Percentiles rank a stretch among this genome's conserved stretches.
Conservation (phyloP, 1,140 invertebrate species). For the Lucilia sericata region DNA sequence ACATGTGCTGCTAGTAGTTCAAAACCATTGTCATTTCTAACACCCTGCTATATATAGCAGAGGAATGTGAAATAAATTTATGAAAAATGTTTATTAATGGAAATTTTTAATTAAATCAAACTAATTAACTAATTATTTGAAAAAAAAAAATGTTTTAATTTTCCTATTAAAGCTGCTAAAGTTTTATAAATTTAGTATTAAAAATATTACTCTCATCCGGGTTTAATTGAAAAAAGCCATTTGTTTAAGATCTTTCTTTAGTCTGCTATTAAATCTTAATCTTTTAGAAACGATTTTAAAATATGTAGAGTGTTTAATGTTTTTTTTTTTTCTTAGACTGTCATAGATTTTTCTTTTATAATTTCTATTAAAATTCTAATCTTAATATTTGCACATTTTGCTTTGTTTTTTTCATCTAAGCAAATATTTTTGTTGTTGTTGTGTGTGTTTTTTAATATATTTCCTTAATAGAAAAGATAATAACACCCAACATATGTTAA, state of each 20-base stretch:
- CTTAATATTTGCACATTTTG: conserved; percentile 25
- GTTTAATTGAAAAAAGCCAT: no score
- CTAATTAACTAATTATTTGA: no score
- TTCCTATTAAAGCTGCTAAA: no score
- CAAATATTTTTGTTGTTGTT: conserved; percentile 2
- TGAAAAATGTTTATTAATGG: no score
- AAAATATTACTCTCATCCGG: no score
- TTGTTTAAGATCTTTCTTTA: no score
- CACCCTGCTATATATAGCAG: neutral
- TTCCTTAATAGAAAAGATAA: conserved; percentile 38
- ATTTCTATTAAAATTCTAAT: conserved; percentile 43
- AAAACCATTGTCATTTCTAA: neutral
- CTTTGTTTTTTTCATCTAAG: neutral
- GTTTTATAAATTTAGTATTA: no score
- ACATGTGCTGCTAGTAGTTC: neutral
- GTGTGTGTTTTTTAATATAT: neutral
- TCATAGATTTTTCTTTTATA: conserved; percentile 32
- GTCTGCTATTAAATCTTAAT: neutral
- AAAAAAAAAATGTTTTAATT: no score
- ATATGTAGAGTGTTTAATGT: no score
- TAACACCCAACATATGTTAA: conserved; percentile 34
- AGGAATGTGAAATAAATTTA: no score
- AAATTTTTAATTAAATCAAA: no score
- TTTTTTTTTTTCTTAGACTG: neutral
- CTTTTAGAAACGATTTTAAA: no score